Evolutionary conservation across 1,140 invertebrate genomes (phyloP).

Genomic region (Muscidifurax raptorellus): DNA sequence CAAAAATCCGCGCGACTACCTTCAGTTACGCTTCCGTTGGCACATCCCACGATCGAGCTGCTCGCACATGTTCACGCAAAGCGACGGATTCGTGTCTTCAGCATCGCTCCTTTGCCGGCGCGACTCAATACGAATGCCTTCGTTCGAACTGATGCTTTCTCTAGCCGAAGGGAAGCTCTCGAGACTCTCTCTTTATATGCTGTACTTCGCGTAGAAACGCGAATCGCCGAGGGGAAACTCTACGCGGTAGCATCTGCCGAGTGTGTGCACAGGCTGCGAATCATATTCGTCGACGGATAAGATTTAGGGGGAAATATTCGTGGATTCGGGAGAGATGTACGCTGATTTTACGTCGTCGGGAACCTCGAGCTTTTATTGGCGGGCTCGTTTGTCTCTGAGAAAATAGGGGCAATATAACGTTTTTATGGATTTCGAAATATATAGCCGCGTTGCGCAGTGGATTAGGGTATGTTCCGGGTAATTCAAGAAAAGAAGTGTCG

Average conservation of each 20-base stretch:
- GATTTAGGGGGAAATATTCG: neutral
- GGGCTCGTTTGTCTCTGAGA: neutral
- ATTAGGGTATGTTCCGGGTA: too few species aligned
- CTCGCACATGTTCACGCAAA: neutral
- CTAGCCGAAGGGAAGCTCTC: neutral
- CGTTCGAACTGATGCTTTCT: neutral
- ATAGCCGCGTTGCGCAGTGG: too few species aligned
- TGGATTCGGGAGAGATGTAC: neutral
- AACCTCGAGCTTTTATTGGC: neutral
- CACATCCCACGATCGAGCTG: too few species aligned
- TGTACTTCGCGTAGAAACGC: neutral
- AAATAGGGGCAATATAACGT: neutral
- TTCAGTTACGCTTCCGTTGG: too few species aligned
- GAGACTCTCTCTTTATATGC: neutral
- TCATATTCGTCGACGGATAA: constrained; percentile 3
- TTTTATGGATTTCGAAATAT: neutral
- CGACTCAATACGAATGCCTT: neutral
- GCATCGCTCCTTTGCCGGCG: neutral
- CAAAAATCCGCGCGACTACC: too few species aligned
- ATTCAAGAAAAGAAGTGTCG: too few species aligned
- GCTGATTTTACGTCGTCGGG: neutral
- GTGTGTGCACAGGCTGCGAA: constrained; percentile 4
- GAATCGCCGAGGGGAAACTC: neutral
- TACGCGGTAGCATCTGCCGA: constrained; percentile 13
- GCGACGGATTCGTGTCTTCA: too few species aligned